Base-by-base conservation (phyloP, 1,140 invertebrate species). In the Belonocnema kinseyi region DNA sequence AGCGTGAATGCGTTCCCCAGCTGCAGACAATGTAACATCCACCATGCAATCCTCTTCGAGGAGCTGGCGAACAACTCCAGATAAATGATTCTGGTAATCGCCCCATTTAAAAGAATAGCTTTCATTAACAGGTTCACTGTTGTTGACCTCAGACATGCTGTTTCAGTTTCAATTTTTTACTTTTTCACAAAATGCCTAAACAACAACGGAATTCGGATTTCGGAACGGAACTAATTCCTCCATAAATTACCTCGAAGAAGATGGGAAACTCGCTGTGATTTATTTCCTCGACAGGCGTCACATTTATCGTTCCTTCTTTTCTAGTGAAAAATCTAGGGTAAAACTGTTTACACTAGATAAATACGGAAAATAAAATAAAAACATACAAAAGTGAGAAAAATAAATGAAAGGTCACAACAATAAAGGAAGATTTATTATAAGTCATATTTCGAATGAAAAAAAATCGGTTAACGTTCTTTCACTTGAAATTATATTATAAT, bases 61-160 rank as follows among this genome's bases (percentile, higher is more conserved):
- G 7, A 93, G 85, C 79, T 92, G 90, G 72, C 91, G 88, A 75
- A 91, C 88, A 17, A 91, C 86, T 46, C 87, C 85, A 14, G 89
- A 87, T 16, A 92, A 83, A 78, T 94, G 92, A 74, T 85, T 88
- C 61, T 93, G 90, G 84, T 94, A 93, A 84, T 94, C 91, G 85
- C 90, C 92, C 93, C 93, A 94, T 88, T 93, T 93, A 77, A 94
- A 91, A 86, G 91, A 93, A 76, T 88, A 92, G 74, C 79, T 86
- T 50, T 85, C 75, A 40, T 79, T 78, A 75, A 79, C 73, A 53
- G 85, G 77, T 61, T 77, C 72, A 66, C 86, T 81, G 72, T 40
- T 61, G 50, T 40, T 50, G 53, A 78, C 58, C 13, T 82, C 81
- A 13, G 79, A 87, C 85, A 87, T 87, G 70, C 75, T 75, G 85